phyloP scores from a whole-genome alignment of 2,113 vertebrate species.

The Salvelinus sp. region DNA sequence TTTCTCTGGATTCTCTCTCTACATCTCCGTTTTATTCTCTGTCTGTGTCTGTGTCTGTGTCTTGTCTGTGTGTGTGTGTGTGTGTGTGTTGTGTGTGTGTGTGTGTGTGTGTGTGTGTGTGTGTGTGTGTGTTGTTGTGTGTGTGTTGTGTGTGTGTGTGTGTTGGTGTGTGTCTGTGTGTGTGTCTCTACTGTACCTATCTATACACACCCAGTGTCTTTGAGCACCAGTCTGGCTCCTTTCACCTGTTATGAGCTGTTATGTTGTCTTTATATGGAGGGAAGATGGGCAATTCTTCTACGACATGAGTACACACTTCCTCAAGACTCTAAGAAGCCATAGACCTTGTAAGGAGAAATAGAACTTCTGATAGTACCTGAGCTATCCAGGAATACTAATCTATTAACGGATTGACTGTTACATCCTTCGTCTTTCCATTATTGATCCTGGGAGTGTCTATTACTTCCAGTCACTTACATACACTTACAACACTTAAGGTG shows the following conservation, averaged over 20 bases:
- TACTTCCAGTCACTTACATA: not conserved
- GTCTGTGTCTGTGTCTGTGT: constrained; percentile 12
- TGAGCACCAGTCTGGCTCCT: constrained; percentile 6
- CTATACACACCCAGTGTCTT: not conserved
- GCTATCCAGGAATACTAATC: not conserved
- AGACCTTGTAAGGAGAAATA: no score
- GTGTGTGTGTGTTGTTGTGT: constrained; percentile 22
- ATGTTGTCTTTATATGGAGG: constrained; percentile 31
- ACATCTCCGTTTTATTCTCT: not conserved
- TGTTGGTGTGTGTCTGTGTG: constrained; percentile 19
- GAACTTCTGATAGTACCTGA: not conserved
- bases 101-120: not conserved
- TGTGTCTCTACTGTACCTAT: not conserved
- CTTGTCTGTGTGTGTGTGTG: not conserved
- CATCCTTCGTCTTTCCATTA: not conserved
- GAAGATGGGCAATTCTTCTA: constrained; percentile 31
- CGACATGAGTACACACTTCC: not conserved
- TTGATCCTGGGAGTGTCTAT: not conserved
- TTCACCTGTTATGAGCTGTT: constrained; percentile 10
- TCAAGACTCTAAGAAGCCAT: not conserved
- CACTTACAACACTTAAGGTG: not conserved
- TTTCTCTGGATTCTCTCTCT: not conserved
- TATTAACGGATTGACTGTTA: not conserved
- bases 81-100: not conserved
- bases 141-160: constrained; percentile 17